Base-by-base conservation (phyloP, 2,888 invertebrate genomes). In the Hypselothyrea guttata region DNA sequence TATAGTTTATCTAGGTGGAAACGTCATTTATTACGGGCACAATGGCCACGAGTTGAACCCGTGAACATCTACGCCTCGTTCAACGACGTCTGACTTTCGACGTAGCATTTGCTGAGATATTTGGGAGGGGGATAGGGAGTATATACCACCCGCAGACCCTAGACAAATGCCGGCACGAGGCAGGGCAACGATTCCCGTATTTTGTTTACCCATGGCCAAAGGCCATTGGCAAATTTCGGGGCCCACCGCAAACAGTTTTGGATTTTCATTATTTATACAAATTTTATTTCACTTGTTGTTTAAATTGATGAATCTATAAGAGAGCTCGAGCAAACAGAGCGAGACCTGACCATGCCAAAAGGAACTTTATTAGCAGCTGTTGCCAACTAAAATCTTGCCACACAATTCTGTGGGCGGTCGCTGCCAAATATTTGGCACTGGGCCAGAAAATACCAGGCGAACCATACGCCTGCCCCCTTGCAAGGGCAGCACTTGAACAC, bases 341-440 rank as follows among this genome's bases (percentile, higher is more conserved):
- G 33, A 56, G 51, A 59, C 69, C 73, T 79, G 83, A 79, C 84
- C 77, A 79, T 75, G 55, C 78, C 82, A 76, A 79, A n/a, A 65
- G 65, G 55, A 51, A 55, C 58, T 72, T 70, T 59, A 69, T 63
- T 58, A 63, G 72, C 77, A 84, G 75, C 72, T 79, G 77, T 67
- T 77, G 73, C 73, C 73, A 73, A 57, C 75, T 63, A 53, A 53
- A 22, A 22, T 22, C 52, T 22, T 44, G 62, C 48, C 51, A 51
- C 41, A 59, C 18, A 54, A 44, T 51, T 47, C 67, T 33, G 68
- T 69, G 60, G 70, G 69, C 60, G 70, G 41, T 41, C 42, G 37
- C 42, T 35, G 47, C 41, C 59, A 46, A 66, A 51, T 54, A 35
- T 18, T 67, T 71, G 72, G 72, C 30, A 11, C 7, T 27, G 31